Conservation (phyloP, 2,888 invertebrate genomes). For the Dicyrtomina minuta region DNA sequence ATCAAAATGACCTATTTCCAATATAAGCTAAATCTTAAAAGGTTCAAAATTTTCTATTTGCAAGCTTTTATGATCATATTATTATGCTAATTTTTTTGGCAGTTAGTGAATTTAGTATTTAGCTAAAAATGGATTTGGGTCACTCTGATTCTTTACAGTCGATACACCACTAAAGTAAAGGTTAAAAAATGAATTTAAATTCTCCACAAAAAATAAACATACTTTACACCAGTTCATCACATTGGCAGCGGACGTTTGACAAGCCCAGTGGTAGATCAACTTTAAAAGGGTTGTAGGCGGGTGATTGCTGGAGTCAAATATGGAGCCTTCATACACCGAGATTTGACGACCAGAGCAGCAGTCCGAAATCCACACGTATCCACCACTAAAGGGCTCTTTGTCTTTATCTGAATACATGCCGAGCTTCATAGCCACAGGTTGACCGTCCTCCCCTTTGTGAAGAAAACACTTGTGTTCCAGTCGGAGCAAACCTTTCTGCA, state of each 20-base stretch:
- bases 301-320: slow-evolving; percentile 83
- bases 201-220: too few relatives aligned
- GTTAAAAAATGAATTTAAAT: too few relatives aligned
- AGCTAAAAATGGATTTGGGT: too few relatives aligned
- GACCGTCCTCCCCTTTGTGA: slow-evolving; percentile 59
- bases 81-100: too few relatives aligned
- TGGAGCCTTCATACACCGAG: slow-evolving; percentile 81
- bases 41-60: too few relatives aligned
- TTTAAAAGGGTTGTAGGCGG: slow-evolving; percentile 80
- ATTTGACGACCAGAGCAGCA: slow-evolving; percentile 85
- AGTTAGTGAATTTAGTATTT: too few relatives aligned
- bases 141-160: too few relatives aligned
- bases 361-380: slow-evolving; percentile 87
- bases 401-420: slow-evolving; percentile 84
- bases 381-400: slow-evolving; percentile 83
- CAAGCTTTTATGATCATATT: too few relatives aligned
- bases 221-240: slow-evolving; percentile 84
- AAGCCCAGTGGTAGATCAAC: slow-evolving; percentile 86
- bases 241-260: slow-evolving; percentile 85
- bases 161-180: too few relatives aligned
- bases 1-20: too few relatives aligned
- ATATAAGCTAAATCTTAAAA: too few relatives aligned
- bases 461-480: slow-evolving; percentile 75
- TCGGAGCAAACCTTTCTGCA: slow-evolving; percentile 78
- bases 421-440: slow-evolving; percentile 69